These are phyloP conservation scores for Ceyx melanurus DNA, from an alignment of 2,113 vertebrate species.

Conservation along the genomic window DNA sequence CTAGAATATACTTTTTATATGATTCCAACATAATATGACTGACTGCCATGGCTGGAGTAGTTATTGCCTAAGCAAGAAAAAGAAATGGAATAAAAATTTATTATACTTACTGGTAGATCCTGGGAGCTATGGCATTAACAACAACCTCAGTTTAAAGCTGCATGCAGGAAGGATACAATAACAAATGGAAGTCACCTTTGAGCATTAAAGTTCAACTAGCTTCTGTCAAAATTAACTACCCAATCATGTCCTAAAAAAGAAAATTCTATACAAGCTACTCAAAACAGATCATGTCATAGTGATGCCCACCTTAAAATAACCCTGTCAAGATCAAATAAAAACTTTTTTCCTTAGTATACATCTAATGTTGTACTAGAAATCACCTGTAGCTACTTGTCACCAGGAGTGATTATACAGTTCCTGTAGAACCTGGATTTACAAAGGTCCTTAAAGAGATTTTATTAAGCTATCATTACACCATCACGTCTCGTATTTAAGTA, in stretches of 20 bases:
- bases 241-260: neutral
- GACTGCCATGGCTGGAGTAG: slow-evolving; percentile 99
- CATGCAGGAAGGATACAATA: neutral
- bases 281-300: neutral
- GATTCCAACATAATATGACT: slow-evolving; percentile 99
- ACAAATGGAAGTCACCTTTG: neutral
- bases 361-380: neutral
- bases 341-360: neutral
- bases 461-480: neutral
- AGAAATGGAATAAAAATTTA: slow-evolving; percentile 7
- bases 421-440: neutral
- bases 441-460: neutral
- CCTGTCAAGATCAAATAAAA: neutral
- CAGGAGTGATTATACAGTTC: neutral
- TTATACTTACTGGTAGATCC: neutral
- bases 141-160: neutral
- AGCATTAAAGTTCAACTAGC: neutral
- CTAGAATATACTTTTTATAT: slow-evolving; percentile 99
- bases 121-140: neutral
- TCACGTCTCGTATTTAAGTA: neutral
- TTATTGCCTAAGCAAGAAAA: slow-evolving; percentile 86
- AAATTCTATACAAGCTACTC: neutral
- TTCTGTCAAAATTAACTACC: neutral
- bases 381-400: neutral
- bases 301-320: neutral